Evolutionary conservation across 1,140 invertebrate genomes (phyloP).

Genomic region (Doryteuthis pealeii): DNA sequence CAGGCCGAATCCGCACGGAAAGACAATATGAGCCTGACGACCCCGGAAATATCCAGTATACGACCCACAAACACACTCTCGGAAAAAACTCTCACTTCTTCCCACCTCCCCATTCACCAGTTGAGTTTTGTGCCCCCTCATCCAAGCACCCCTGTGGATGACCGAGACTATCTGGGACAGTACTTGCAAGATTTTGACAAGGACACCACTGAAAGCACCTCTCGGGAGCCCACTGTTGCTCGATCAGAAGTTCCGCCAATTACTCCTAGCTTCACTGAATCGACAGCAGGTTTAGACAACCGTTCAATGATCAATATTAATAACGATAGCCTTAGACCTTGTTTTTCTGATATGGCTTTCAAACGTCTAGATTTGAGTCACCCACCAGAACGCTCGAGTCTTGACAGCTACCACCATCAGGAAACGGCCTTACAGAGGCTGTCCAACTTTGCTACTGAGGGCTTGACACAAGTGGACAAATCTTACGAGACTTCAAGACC

Average conservation of each 20-base stretch:
- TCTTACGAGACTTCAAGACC: slow-evolving; percentile 29
- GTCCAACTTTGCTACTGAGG: slow-evolving; percentile 6
- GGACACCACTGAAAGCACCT: background rate
- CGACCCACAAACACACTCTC: background rate
- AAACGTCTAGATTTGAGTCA: slow-evolving; percentile 4
- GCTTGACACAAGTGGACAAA: slow-evolving; percentile 10
- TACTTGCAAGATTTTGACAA: slow-evolving; percentile 40
- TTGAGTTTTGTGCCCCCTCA: slow-evolving; percentile 1
- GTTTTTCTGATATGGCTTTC: slow-evolving; percentile 7
- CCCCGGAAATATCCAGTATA: background rate
- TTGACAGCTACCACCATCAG: slow-evolving; percentile 27
- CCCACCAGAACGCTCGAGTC: slow-evolving; percentile 10
- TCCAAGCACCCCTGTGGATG: slow-evolving; percentile 40
- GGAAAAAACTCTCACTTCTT: background rate
- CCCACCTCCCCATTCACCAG: background rate
- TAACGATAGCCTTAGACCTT: background rate
- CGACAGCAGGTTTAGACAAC: background rate
- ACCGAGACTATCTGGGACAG: slow-evolving; percentile 50
- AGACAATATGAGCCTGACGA: background rate
- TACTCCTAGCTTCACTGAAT: slow-evolving; percentile 6
- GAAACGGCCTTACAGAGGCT: slow-evolving; percentile 23
- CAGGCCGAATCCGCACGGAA: background rate
- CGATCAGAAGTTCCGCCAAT: background rate
- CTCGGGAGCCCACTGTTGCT: background rate
- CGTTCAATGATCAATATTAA: background rate